Evolutionary conservation across 2,113 vertebrate species (phyloP).

Genomic region (Indri indri): DNA sequence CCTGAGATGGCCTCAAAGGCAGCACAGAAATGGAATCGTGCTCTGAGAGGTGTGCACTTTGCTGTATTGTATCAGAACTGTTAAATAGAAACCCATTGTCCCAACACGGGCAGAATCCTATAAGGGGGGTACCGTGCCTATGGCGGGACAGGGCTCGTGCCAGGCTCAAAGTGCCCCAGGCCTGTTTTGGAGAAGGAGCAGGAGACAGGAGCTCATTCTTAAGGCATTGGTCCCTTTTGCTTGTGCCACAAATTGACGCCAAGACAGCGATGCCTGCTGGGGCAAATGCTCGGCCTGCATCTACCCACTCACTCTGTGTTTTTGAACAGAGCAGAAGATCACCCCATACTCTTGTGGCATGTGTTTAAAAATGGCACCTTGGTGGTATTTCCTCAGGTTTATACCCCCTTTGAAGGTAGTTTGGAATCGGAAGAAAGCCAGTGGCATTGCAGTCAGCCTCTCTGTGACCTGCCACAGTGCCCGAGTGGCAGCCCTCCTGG

Average conservation of each 20-base stretch:
- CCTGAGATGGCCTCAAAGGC: neutral
- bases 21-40: too few relatives aligned
- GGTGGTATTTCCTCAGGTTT: neutral
- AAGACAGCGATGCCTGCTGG: neutral
- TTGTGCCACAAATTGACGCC: neutral
- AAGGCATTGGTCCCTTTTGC: neutral
- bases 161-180: rapidly evolving
- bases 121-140: rapidly evolving
- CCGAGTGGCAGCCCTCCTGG: rapidly evolving
- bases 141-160: rapidly evolving
- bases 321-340: neutral
- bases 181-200: neutral
- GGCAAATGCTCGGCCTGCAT: rapidly evolving
- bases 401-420: too few relatives aligned
- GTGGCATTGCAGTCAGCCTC: rapidly evolving
- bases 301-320: rapidly evolving
- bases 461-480: neutral
- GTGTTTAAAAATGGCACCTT: neutral
- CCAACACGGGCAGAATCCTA: rapidly evolving
- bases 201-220: rapidly evolving
- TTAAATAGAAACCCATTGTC: neutral
- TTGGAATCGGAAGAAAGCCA: neutral
- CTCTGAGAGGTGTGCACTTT: rapidly evolving
- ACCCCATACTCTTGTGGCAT: too few relatives aligned
- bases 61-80: too few relatives aligned